phyloP scores from a whole-genome alignment of 1,140 invertebrate species.

The Pinna nobilis region DNA sequence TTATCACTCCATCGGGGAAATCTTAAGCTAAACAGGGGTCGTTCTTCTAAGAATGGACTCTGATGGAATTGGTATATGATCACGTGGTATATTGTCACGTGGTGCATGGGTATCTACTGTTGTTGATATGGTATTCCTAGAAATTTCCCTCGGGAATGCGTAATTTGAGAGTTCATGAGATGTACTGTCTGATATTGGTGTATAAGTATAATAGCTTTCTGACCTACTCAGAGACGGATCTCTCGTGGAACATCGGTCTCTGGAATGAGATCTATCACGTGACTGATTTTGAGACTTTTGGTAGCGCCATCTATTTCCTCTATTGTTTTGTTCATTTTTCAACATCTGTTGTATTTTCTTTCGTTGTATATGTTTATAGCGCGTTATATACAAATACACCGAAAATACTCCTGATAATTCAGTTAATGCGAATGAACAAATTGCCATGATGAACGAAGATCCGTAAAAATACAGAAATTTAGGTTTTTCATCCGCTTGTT shows the following conservation, averaged over 20 bases:
- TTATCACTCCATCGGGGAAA: neutral
- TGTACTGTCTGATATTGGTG: slow-evolving; percentile 69
- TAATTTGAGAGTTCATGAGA: slow-evolving; percentile 73
- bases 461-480: slow-evolving; percentile 71
- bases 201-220: slow-evolving; percentile 73
- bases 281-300: slow-evolving; percentile 55
- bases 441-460: slow-evolving; percentile 73
- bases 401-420: slow-evolving; percentile 74
- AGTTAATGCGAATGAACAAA: slow-evolving; percentile 70
- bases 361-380: slow-evolving; percentile 69
- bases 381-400: slow-evolving; percentile 73
- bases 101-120: slow-evolving; percentile 68
- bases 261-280: slow-evolving; percentile 62
- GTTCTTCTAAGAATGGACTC: slow-evolving; percentile 38
- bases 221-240: slow-evolving; percentile 68
- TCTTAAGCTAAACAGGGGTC: slow-evolving; percentile 32
- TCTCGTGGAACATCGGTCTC: slow-evolving; percentile 65
- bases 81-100: slow-evolving; percentile 35
- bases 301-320: slow-evolving; percentile 55
- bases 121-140: slow-evolving; percentile 71
- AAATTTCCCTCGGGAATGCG: slow-evolving; percentile 66
- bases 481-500: slow-evolving; percentile 59
- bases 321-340: slow-evolving; percentile 57
- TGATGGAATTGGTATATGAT: slow-evolving; percentile 41
- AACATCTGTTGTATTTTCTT: slow-evolving; percentile 68